Conservation (phyloP, 1,140 invertebrate species). For the Proctacanthus coquilletti region DNA sequence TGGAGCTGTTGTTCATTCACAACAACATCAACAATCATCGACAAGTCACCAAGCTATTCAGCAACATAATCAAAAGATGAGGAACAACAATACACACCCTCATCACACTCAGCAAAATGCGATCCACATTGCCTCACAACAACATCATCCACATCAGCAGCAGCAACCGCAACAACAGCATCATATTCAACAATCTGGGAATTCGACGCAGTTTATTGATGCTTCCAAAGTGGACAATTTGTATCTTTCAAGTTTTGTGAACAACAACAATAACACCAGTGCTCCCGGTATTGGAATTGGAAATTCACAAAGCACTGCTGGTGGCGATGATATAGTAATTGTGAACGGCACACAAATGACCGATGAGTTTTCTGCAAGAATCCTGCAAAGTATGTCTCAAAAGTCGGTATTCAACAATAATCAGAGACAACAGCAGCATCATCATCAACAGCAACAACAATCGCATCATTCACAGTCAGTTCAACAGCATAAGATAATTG, state of each 20-base stretch:
- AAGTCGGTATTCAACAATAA: slow-evolving; percentile 27
- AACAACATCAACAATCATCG: slow-evolving; percentile 19
- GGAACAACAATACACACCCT: no score
- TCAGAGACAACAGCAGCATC: slow-evolving; percentile 22
- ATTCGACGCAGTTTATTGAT: no score
- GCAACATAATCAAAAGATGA: no score
- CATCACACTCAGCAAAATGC: slow-evolving; percentile 7
- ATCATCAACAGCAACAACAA: slow-evolving; percentile 20
- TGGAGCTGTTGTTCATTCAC: slow-evolving; percentile 19
- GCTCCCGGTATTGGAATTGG: not conserved
- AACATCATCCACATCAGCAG: slow-evolving; percentile 12
- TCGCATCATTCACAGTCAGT: no score
- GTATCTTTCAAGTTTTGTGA: slow-evolving; percentile 4
- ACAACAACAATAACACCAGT: slow-evolving; percentile 4
- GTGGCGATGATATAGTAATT: slow-evolving; percentile 22
- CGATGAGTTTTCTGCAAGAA: slow-evolving; percentile 25
- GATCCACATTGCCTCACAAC: slow-evolving; percentile 6
- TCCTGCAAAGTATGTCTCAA: slow-evolving; percentile 27
- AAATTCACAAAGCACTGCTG: slow-evolving; percentile 1
- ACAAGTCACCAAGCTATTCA: no score
- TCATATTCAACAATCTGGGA: not conserved
- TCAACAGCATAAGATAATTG: slow-evolving; percentile 9
- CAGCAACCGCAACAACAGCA: slow-evolving; percentile 16
- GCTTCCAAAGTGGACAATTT: no score
- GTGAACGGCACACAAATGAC: slow-evolving; percentile 30